Evolutionary conservation across 2,113 vertebrate species (phyloP), one percentile per base, ranked within the genome.

Genomic region (Dendropsophus ebraccatus): DNA sequence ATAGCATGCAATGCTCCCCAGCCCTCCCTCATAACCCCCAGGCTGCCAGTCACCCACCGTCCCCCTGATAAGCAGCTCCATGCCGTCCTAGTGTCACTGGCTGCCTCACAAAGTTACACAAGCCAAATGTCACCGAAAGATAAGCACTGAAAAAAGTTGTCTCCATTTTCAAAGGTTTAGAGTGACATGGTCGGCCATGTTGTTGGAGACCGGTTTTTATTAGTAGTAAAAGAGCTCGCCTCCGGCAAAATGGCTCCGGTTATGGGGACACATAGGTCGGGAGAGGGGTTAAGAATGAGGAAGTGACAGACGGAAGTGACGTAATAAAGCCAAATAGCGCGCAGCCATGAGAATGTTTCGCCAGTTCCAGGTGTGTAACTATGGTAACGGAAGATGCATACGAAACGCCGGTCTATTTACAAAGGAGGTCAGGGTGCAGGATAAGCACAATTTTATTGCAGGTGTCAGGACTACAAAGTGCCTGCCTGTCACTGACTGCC

Each of bases 31-130:
- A 13, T 5, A 30, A 28, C 30, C 52, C 50, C 65, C 60, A 1
- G 49, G 17, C 30, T 5, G 6, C 45, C 67, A 30, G 60, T 32
- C 32, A 81, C 85, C 49, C 54, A 87, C 85, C 69, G 78, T 35
- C 5, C 77, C 78, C 37, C 85, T 81, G 35, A 81, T 60, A 17
- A 87, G 78, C 35, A 87, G 50, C 78, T 81, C 85, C 85, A 87
- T 87, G 69, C 65, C 54, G 62, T 45, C 67, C 7, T 28, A 21
- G 11, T 76, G 73, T 62, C 52, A 60, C 32, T 47, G n/a, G 30
- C 41, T 25, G 81, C 50, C 25, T 49, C 78, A 28, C 41, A 62
- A 16, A 81, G 23, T 81, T 47, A 37, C 35, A 60, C n/a, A 79
- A 41, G 17, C 77, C 56, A 25, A 81, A 81, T 81, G 78, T 60